A percentile compares a stretch with the other conserved stretches of the same genome.
Conservation (phyloP, 2,113 vertebrate genomes). For the Hystrix cristata region DNA sequence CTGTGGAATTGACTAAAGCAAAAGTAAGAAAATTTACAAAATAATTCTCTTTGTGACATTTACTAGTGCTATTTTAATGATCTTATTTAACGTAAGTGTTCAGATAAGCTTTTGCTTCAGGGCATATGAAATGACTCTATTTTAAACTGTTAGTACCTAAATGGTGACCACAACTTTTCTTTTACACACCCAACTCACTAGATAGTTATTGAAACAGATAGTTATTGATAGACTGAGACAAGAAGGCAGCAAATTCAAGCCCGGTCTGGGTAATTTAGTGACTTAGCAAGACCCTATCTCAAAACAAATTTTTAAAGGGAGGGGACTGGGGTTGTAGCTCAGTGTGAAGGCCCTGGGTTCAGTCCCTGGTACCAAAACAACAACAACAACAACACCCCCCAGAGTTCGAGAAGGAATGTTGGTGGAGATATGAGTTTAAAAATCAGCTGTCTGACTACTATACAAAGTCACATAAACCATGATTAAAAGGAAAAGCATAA, state of each 20-base stretch:
- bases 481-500: background rate
- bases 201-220: background rate
- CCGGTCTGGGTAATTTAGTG: background rate
- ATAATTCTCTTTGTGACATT: background rate
- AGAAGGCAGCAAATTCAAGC: background rate
- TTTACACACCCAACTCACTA: background rate
- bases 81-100: background rate
- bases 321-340: background rate
- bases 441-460: background rate
- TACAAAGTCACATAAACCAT: background rate
- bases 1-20: slow-evolving; percentile 3
- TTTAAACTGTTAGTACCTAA: background rate
- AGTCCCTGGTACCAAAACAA: background rate
- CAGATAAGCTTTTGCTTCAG: background rate
- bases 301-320: background rate
- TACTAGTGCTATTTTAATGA: background rate
- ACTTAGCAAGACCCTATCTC: background rate
- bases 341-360: background rate
- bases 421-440: background rate
- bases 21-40: background rate
- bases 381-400: background rate
- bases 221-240: background rate
- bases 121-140: background rate
- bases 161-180: background rate
- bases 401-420: background rate